Conservation (phyloP, 1,140 invertebrate species). For the Diploscapter pachys region DNA sequence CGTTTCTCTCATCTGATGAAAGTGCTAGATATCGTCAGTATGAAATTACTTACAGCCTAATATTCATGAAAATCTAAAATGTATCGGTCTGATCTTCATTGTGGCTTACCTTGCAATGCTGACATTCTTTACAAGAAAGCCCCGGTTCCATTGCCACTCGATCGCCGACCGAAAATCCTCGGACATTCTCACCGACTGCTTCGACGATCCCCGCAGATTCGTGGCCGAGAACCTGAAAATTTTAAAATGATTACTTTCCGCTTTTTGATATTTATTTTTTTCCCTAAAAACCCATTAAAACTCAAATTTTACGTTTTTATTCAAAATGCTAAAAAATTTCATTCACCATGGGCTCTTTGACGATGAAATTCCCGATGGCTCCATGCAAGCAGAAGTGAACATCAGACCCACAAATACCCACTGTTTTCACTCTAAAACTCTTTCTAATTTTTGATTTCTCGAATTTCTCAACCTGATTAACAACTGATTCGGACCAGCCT, state of each 20-base stretch:
- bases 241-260: neutral
- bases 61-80: too few relatives aligned
- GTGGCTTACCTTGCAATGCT: slow-evolving; percentile 71
- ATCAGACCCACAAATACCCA: slow-evolving; percentile 94
- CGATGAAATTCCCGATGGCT: slow-evolving; percentile 75
- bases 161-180: slow-evolving; percentile 73
- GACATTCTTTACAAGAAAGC: slow-evolving; percentile 78
- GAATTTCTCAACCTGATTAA: slow-evolving; percentile 16
- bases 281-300: neutral
- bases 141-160: slow-evolving; percentile 88
- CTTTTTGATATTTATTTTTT: neutral
- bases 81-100: neutral
- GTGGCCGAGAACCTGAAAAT: slow-evolving; percentile 71
- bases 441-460: neutral
- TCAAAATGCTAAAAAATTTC: neutral
- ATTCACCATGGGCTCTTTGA: slow-evolving; percentile 73
- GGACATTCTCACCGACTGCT: slow-evolving; percentile 71
- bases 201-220: slow-evolving; percentile 76
- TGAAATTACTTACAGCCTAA: too few relatives aligned
- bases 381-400: slow-evolving; percentile 83
- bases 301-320: neutral
- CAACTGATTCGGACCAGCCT: slow-evolving; percentile 11
- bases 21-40: too few relatives aligned
- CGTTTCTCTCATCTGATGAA: too few relatives aligned
- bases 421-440: slow-evolving; percentile 71